Base-by-base conservation (phyloP, 2,113 vertebrate genomes). In the Fulmarus glacialis region DNA sequence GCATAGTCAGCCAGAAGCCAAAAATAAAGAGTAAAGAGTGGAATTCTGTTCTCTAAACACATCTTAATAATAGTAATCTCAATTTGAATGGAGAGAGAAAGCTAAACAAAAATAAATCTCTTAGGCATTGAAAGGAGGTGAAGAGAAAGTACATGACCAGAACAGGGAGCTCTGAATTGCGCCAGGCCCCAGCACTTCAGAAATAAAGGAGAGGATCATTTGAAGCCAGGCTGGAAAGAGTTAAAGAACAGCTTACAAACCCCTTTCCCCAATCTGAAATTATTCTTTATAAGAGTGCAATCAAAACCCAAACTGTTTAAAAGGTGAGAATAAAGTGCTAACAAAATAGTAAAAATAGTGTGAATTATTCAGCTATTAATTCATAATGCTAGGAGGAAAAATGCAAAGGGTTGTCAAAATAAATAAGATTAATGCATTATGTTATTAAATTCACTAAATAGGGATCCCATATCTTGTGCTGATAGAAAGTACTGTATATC, bases 31-130 rank as follows among this genome's bases (percentile, higher is more conserved):
- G 75, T 60, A 52, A 86, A 89, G 43, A 96, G 82, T 79, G 70
- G 36, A 90, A 90, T 93, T 96, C 82, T 92, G 77, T 93, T 93
- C 80, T 92, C 80, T 88, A 92, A 96, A 93, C 10, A 32, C 70
- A 89, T 93, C 62, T 95, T 96, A 95, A 82, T 90, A 96, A 90
- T 59, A 90, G 80, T 59, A 91, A 89, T 92, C 62, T 96, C 87
- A 95, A 64, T 96, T 60, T 96, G 82, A 97, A 96, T 91, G 62
- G 80, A 62, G 32, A 82, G 30, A 82, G 80, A 90, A 95, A 94
- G n/a, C 82, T 77, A 92, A 96, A 97, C 74, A 97, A 97, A 97
- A 95, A 93, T 93, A 90, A 90, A 96, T 96, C 72, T 96, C 85
- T 82, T 75, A 12, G 9, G 20, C 47, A 6, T 58, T 94, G 82